Base-by-base conservation (phyloP, 2,797 vertebrate genomes). In the Gallirallus australis region DNA sequence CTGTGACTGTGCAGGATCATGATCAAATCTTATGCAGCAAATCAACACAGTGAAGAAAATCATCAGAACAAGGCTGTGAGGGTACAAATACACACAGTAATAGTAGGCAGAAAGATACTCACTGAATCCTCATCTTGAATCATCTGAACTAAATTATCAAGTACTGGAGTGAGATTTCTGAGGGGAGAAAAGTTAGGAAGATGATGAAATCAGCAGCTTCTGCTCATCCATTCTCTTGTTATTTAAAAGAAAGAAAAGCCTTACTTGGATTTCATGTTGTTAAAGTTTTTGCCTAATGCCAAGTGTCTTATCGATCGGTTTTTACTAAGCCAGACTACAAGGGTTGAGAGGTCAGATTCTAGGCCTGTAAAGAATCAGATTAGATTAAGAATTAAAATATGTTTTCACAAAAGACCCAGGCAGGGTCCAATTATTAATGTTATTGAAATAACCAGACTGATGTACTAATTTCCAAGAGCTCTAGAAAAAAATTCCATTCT, bases 191-290 rank as follows among this genome's bases (percentile, higher is more conserved):
- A 97, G 90, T 97, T 94, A 97, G 48, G 88, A 73, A 94, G 95
- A 97, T 23, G 96, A 94, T 94, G 86, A 98, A 97, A 97, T 92
- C 84, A 94, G 80, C 89, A 90, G 87, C 33, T 97, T 97, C 84
- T 93, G 45, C 80, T 95, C 86, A 82, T 47, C 33, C 52, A 72
- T 85, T 96, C 89, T 86, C 86, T 82, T 79, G n/a, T 66, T 89
- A 93, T 73, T 95, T 82, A 72, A 73, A 96, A 96, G 79, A 95
- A 92, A 93, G 48, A 98, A 97, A 96, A 90, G 76, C 86, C 98
- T 98, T 98, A 99, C 99, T 99, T 99, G 96, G 99, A 99, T 97
- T 99, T 99, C 98, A 99, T 99, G 98, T 99, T 99, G 98, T 99
- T 99, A 98, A 99, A 99, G 96, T 99, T 99, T 98, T 99, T 99